Conservation (phyloP, 2,888 invertebrate genomes). For the Mythimna ferrago region DNA sequence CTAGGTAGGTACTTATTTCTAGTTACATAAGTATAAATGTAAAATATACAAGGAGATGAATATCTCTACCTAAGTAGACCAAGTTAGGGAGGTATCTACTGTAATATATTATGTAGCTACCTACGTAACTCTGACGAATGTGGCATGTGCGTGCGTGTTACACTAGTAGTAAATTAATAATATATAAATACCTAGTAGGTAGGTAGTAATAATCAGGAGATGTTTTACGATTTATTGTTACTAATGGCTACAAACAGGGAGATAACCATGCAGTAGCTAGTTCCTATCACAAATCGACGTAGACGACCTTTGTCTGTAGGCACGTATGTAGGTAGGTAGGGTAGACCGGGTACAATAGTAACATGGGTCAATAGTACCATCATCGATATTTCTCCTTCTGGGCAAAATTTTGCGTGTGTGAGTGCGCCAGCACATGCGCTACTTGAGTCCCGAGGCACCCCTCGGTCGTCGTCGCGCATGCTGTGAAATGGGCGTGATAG, state of each 20-base stretch:
- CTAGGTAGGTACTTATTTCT: neutral
- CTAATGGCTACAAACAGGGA: constrained; percentile 40
- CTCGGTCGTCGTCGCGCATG: too few relatives aligned
- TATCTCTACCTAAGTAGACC: neutral
- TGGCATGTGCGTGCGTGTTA: constrained; percentile 9
- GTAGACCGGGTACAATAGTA: too few relatives aligned
- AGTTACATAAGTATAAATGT: neutral
- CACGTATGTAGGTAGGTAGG: neutral
- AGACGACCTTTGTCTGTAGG: constrained; percentile 8
- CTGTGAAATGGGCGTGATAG: too few relatives aligned
- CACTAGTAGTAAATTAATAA: constrained; percentile 42
- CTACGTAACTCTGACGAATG: constrained; percentile 8
- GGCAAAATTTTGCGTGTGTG: too few relatives aligned
- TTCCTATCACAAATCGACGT: constrained; percentile 4
- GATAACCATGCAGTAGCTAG: constrained; percentile 30
- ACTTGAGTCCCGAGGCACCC: too few relatives aligned
- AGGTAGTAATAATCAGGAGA: constrained; percentile 32
- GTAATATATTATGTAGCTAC: constrained; percentile 1
- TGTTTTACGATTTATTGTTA: constrained; percentile 51
- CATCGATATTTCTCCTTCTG: too few relatives aligned
- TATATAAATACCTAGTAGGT: constrained; percentile 12
- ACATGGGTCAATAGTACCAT: too few relatives aligned
- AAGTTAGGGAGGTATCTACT: neutral
- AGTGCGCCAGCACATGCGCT: too few relatives aligned
- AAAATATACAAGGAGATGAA: neutral